phyloP scores from a whole-genome alignment of 2,797 vertebrate genomes.

The Spinus olivaceus region DNA sequence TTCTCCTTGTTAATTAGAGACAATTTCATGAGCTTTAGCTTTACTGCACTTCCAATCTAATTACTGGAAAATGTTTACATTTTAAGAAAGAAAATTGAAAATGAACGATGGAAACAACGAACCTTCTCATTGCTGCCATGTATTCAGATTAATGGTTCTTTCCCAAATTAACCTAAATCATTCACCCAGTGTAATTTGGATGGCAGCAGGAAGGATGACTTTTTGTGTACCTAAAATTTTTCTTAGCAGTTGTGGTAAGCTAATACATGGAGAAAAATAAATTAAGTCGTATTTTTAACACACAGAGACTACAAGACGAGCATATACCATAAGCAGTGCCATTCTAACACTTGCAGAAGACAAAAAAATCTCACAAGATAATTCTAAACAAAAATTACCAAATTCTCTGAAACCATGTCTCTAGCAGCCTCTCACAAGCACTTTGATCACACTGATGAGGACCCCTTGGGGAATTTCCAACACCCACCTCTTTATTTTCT shows the following conservation, averaged over 20 bases:
- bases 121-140: neutral
- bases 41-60: neutral
- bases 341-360: neutral
- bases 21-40: neutral
- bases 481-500: constrained; percentile 49
- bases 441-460: constrained; percentile 5
- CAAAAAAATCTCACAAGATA: neutral
- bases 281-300: neutral
- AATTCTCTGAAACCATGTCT: neutral
- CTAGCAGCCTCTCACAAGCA: neutral
- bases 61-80: neutral
- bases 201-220: neutral
- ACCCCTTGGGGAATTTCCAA: constrained; percentile 39
- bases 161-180: neutral
- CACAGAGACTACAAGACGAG: neutral
- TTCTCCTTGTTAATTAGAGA: neutral
- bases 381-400: neutral
- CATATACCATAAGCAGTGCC: neutral
- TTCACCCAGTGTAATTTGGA: neutral
- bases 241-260: neutral
- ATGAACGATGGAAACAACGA: neutral
- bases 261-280: neutral
- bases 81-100: neutral
- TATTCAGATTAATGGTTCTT: neutral
- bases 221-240: neutral